Conservation (phyloP, 1,140 invertebrate genomes). For the Pygmarrhopalites habei region DNA sequence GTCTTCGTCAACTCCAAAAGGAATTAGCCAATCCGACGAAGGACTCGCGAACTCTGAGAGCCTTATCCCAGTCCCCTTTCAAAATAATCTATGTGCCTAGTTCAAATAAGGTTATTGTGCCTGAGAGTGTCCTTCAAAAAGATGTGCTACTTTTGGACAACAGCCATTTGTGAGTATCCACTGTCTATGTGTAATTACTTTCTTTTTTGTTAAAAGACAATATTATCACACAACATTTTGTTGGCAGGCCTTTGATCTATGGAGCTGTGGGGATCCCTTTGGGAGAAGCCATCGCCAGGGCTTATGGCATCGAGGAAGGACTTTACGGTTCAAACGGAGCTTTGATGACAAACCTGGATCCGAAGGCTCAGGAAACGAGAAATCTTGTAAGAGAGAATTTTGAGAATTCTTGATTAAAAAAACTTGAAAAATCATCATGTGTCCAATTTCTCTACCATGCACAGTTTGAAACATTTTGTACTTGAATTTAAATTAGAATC, state of each 20-base stretch:
- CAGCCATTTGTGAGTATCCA: slow-evolving; percentile 25
- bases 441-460: too few species aligned
- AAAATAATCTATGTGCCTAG: slow-evolving; percentile 44
- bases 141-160: slow-evolving; percentile 14
- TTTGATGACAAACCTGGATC: slow-evolving; percentile 28
- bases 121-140: slow-evolving; percentile 43
- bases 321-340: slow-evolving; percentile 27
- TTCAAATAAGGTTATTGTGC: slow-evolving; percentile 48
- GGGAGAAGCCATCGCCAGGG: slow-evolving; percentile 24
- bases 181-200: not conserved
- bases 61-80: slow-evolving; percentile 37
- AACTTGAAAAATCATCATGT: too few species aligned
- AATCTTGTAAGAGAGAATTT: slow-evolving; percentile 25
- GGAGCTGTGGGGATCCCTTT: slow-evolving; percentile 26
- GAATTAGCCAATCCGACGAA: slow-evolving; percentile 40
- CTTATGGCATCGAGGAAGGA: slow-evolving; percentile 31
- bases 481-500: too few species aligned
- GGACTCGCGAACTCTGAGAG: slow-evolving; percentile 42
- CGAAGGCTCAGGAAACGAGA: slow-evolving; percentile 25
- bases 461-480: too few species aligned
- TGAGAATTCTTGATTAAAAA: slow-evolving; percentile 5
- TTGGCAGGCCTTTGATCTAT: slow-evolving; percentile 23
- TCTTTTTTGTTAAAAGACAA: too few species aligned
- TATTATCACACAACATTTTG: not conserved
- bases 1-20: slow-evolving; percentile 41